A percentile compares a stretch with the other conserved stretches of the same genome.
Conservation (phyloP, 2,888 invertebrate genomes). For the Willowsia nigromaculata region DNA sequence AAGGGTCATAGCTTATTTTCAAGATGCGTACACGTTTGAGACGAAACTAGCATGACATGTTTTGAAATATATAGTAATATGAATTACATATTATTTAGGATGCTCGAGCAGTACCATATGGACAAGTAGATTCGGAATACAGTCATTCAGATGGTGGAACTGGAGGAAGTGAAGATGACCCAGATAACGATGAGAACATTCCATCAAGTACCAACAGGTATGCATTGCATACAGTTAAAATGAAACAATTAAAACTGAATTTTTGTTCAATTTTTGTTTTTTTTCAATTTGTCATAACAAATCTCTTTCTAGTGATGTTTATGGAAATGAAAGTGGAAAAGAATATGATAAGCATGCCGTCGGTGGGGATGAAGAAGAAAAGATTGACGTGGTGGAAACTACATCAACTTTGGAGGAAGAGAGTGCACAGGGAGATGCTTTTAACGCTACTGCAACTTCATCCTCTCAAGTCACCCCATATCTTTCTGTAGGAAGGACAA, state of each 20-base stretch:
- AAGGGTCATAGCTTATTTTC: too few species aligned
- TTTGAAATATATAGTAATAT: background rate
- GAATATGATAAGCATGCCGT: background rate
- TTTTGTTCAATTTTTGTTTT: too few species aligned
- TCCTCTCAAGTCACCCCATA: conserved; percentile 15
- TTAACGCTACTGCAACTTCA: background rate
- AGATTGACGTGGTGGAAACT: conserved; percentile 20
- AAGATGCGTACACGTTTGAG: too few species aligned
- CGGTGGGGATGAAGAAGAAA: conserved; percentile 9
- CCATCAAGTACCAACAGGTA: conserved; percentile 38
- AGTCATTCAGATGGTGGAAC: conserved; percentile 50
- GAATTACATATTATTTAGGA: conserved; percentile 2
- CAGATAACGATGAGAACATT: conserved; percentile 60
- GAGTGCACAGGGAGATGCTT: background rate
- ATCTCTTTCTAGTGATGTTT: conserved; percentile 25
- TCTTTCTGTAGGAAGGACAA: background rate
- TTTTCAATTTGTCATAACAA: too few species aligned
- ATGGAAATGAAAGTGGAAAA: background rate
- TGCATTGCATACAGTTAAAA: too few species aligned
- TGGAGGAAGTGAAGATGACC: conserved; percentile 66
- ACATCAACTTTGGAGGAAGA: background rate
- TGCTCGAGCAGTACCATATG: conserved; percentile 14
- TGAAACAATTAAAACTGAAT: too few species aligned
- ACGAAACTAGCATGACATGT: background rate
- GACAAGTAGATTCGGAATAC: conserved; percentile 49